A percentile compares a stretch with the other conserved stretches of the same genome.
phyloP scores from a whole-genome alignment of 2,113 vertebrate species.

The Pipa parva region DNA sequence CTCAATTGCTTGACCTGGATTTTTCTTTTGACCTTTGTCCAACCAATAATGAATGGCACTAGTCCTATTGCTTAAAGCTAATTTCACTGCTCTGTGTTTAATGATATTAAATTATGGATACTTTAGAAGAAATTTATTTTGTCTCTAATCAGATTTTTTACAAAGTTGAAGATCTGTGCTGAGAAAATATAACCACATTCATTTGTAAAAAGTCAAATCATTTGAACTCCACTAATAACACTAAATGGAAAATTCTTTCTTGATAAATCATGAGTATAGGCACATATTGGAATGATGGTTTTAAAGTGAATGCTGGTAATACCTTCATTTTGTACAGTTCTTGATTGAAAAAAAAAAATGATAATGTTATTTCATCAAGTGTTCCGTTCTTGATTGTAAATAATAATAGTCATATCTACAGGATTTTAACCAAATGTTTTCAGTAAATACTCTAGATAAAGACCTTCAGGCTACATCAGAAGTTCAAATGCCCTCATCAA shows the following conservation, averaged over 20 bases:
- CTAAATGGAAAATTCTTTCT: constrained; percentile 30
- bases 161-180: constrained; percentile 16
- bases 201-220: constrained; percentile 33
- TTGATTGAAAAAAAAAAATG: too few relatives aligned
- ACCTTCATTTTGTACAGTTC: too few relatives aligned
- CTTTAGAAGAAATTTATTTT: constrained; percentile 35
- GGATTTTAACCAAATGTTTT: too few relatives aligned
- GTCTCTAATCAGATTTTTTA: constrained; percentile 32
- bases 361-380: too few relatives aligned
- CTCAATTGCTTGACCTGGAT: constrained; percentile 34
- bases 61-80: constrained; percentile 37
- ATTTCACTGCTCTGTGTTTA: constrained; percentile 36
- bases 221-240: constrained; percentile 27
- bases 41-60: constrained; percentile 33
- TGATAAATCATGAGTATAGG: constrained; percentile 21
- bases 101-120: constrained; percentile 41
- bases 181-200: constrained; percentile 28
- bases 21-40: constrained; percentile 20
- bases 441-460: too few relatives aligned
- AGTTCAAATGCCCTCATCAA: too few relatives aligned
- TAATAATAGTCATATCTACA: too few relatives aligned
- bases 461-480: too few relatives aligned
- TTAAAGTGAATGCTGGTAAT: too few relatives aligned
- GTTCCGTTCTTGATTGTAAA: too few relatives aligned
- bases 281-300: constrained; percentile 8